phyloP scores from a whole-genome alignment of 2,888 invertebrate species.

The Pristionchus arcanus region DNA sequence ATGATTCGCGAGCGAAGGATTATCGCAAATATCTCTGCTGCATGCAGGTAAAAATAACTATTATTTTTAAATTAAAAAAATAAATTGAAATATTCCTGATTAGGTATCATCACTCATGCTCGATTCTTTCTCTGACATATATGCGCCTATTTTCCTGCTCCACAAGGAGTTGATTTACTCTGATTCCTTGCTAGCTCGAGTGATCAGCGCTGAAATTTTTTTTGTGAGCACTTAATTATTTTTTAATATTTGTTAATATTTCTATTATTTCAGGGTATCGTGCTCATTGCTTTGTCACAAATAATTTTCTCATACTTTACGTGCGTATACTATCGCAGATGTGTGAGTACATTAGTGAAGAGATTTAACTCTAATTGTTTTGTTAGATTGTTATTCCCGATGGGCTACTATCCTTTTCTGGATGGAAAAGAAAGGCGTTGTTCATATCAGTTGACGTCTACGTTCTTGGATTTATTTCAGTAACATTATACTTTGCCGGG shows the following conservation, averaged over 20 bases:
- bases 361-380: no score
- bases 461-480: neutral
- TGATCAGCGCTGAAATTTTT: neutral
- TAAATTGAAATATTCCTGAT: neutral
- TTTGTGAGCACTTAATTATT: neutral
- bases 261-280: neutral
- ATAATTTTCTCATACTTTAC: neutral
- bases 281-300: neutral
- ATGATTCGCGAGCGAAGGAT: neutral
- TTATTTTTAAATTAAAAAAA: neutral
- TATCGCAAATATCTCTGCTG: slow-evolving; percentile 9
- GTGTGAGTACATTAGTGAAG: neutral
- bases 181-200: neutral
- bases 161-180: neutral
- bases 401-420: neutral
- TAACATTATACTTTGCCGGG: neutral
- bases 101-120: neutral
- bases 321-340: neutral
- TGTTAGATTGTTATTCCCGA: neutral
- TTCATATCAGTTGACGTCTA: neutral
- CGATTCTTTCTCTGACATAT: neutral
- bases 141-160: neutral
- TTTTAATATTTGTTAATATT: neutral
- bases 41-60: neutral
- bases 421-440: neutral